Evolutionary conservation across 2,888 invertebrate species (phyloP).

Genomic region (Neoascia interrupta): DNA sequence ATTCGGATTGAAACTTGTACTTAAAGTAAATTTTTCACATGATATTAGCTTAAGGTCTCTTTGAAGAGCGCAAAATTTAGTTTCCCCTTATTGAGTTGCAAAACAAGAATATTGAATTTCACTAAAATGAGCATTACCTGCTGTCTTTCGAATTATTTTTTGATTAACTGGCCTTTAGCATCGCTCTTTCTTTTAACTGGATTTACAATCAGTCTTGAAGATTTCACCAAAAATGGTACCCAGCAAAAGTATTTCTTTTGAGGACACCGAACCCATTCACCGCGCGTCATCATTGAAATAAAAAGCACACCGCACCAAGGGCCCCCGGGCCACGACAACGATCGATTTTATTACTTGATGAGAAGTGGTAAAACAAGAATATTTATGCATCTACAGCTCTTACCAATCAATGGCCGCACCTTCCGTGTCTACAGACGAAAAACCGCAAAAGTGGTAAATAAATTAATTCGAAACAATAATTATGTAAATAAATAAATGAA

Average conservation of each 20-base stretch:
- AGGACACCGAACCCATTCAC: conserved; percentile 25
- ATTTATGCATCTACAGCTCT: neutral
- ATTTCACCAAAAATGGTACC: conserved; percentile 2
- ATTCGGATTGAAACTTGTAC: too few relatives aligned
- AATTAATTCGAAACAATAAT: conserved; percentile 15
- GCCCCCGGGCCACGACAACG: neutral
- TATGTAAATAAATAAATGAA: neutral
- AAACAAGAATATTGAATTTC: neutral
- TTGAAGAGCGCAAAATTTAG: neutral
- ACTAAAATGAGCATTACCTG: neutral
- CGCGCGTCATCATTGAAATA: neutral
- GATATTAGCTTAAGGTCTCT: too few relatives aligned
- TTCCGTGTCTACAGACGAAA: neutral
- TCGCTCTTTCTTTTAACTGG: conserved; percentile 9
- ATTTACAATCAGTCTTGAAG: neutral
- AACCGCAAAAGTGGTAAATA: conserved; percentile 12
- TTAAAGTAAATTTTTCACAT: too few relatives aligned
- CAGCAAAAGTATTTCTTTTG: neutral
- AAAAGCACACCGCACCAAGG: neutral
- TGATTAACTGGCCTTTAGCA: too few relatives aligned
- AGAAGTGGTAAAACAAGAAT: neutral
- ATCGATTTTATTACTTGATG: conserved; percentile 1
- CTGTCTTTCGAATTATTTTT: too few relatives aligned
- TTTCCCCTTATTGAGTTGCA: neutral
- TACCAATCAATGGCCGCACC: conserved; percentile 3